Percentiles rank a stretch among this genome's conserved stretches.
Evolutionary conservation across 2,113 vertebrate species (phyloP).

Genomic region (Dryoscopus gambensis): DNA sequence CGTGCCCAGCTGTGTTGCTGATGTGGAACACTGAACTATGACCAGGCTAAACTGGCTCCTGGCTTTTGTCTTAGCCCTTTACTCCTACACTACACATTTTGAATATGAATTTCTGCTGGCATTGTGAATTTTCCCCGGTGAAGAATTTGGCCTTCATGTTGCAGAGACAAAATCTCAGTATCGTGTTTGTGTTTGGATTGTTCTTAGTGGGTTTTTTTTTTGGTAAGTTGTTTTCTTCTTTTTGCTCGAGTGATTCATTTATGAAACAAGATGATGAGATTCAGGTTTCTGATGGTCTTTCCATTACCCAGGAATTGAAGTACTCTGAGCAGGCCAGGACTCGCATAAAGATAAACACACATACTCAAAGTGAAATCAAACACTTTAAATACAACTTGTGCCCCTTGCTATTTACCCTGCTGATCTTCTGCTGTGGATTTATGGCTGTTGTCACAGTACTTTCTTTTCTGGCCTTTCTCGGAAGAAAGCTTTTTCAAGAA

Average conservation of each 20-base stretch:
- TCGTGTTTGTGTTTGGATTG: background rate
- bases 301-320: constrained; percentile 32
- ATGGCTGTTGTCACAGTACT: constrained; percentile 25
- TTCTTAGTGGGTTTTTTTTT: background rate
- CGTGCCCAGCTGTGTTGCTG: background rate
- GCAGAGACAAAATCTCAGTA: background rate
- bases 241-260: constrained; percentile 41
- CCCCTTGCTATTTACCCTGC: background rate
- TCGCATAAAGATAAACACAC: constrained; percentile 22
- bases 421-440: constrained; percentile 20
- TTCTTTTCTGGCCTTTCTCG: background rate
- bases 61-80: background rate
- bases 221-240: background rate
- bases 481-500: background rate
- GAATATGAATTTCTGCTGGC: background rate
- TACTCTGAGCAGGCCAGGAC: background rate
- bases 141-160: background rate
- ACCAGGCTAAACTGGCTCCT: background rate
- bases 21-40: background rate
- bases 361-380: background rate
- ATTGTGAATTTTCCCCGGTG: background rate
- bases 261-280: constrained; percentile 33
- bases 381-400: background rate
- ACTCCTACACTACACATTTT: background rate
- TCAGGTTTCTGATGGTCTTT: constrained; percentile 39